Evolutionary conservation across 2,113 vertebrate genomes (phyloP).

Genomic region (Pelvicachromis taeniatus): DNA sequence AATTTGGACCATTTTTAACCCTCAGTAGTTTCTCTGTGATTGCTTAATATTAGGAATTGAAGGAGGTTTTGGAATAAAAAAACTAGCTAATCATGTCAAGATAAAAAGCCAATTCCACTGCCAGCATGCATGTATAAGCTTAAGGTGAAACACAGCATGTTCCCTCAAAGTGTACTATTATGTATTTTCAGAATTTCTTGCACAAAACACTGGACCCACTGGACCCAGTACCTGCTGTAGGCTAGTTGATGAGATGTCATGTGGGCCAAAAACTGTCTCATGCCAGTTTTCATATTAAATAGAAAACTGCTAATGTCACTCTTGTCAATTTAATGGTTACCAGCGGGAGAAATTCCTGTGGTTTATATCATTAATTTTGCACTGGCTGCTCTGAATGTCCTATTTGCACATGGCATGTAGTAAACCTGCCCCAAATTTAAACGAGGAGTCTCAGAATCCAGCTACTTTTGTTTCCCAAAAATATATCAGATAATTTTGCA

Average conservation of each 20-base stretch:
- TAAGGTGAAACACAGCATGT: not conserved
- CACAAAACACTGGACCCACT: not conserved
- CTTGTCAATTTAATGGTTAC: conserved; percentile 19
- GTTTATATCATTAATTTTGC: conserved; percentile 29
- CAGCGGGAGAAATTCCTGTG: not conserved
- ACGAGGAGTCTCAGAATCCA: not conserved
- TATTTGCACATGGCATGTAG: not conserved
- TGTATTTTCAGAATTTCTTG: not conserved
- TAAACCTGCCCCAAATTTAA: not conserved
- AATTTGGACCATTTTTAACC: not conserved
- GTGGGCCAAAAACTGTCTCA: not conserved
- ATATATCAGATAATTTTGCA: not conserved
- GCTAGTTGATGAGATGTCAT: not conserved
- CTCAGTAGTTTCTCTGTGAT: not conserved
- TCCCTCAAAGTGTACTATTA: not conserved
- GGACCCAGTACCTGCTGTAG: not conserved
- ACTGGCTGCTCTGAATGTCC: not conserved
- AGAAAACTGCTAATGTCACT: conserved; percentile 10
- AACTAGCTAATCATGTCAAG: not conserved
- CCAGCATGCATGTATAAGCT: not conserved
- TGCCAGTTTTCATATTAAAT: not conserved
- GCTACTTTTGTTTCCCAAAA: not conserved
- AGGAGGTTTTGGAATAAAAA: not conserved
- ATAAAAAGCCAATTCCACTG: not conserved
- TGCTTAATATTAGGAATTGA: not conserved